Conservation (phyloP, 2,888 invertebrate species). For the Euplagia quadripunctaria region DNA sequence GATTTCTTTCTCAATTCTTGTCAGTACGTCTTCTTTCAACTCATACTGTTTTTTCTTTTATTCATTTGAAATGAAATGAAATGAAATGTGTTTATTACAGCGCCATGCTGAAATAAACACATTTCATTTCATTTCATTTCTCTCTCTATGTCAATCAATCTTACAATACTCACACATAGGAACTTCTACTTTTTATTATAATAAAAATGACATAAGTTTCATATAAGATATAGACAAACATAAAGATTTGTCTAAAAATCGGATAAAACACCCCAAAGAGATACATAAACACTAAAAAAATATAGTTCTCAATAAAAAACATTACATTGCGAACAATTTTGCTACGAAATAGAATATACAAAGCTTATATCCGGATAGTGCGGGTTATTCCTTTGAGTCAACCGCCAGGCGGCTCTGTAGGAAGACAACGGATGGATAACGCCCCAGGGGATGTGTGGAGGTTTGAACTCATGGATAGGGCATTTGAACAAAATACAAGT, state of each 20-base stretch:
- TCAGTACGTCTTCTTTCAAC: too few relatives aligned
- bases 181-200: too few relatives aligned
- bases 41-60: too few relatives aligned
- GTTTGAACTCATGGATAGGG: constrained; percentile 40
- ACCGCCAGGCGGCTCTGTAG: constrained; percentile 54
- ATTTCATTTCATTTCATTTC: too few relatives aligned
- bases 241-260: background rate
- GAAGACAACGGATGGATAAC: constrained; percentile 51
- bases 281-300: constrained; percentile 9
- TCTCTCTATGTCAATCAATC: too few relatives aligned
- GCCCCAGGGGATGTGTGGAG: constrained; percentile 47
- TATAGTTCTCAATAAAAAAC: constrained; percentile 30
- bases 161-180: too few relatives aligned
- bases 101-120: too few relatives aligned
- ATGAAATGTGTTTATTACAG: too few relatives aligned
- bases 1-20: too few relatives aligned
- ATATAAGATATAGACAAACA: too few relatives aligned
- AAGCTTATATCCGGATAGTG: constrained; percentile 44
- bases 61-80: too few relatives aligned
- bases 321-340: constrained; percentile 34
- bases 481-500: constrained; percentile 10
- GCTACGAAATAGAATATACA: constrained; percentile 43
- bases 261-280: constrained; percentile 1
- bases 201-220: too few relatives aligned
- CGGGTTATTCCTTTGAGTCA: constrained; percentile 61